Percentiles rank a stretch among this genome's conserved stretches.
Evolutionary conservation across 1,140 invertebrate genomes (phyloP).

Genomic region (Macrobrachium rosenbergii): DNA sequence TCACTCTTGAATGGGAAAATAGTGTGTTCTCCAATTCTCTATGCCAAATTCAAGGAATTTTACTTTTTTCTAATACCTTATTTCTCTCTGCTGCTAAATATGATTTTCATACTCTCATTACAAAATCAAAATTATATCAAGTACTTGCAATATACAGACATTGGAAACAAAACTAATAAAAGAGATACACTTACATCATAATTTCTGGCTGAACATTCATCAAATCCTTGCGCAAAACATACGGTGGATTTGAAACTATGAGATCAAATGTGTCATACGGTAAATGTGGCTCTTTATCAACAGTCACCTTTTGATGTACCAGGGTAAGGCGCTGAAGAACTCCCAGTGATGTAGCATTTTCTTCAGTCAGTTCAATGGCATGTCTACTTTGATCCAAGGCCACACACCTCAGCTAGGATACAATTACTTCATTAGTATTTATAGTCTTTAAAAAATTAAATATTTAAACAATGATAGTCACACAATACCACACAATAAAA

Average conservation of each 20-base stretch:
- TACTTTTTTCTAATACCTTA: too few species aligned
- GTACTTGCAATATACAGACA: too few species aligned
- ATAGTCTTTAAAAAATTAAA: too few species aligned
- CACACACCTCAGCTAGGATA: slow-evolving; percentile 67
- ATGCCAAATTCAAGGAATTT: too few species aligned
- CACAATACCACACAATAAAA: too few species aligned
- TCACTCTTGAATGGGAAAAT: too few species aligned
- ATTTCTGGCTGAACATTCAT: slow-evolving; percentile 75
- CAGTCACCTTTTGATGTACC: slow-evolving; percentile 72
- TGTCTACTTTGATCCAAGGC: slow-evolving; percentile 76
- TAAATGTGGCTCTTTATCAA: slow-evolving; percentile 67
- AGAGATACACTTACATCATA: slow-evolving; percentile 72
- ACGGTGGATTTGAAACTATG: slow-evolving; percentile 79
- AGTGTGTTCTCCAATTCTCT: too few species aligned
- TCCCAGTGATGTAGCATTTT: slow-evolving; percentile 74
- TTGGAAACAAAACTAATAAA: too few species aligned
- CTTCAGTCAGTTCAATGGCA: slow-evolving; percentile 75
- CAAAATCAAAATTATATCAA: too few species aligned
- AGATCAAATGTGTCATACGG: slow-evolving; percentile 72
- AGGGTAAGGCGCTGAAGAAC: slow-evolving; percentile 72
- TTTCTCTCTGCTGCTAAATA: too few species aligned
- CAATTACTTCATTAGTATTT: neutral
- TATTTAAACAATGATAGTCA: too few species aligned
- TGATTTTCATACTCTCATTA: too few species aligned
- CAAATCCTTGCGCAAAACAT: slow-evolving; percentile 75